These are phyloP conservation scores for Dermatophagoides farinae DNA, from an alignment of 1,140 invertebrate species.

Conservation along the genomic window DNA sequence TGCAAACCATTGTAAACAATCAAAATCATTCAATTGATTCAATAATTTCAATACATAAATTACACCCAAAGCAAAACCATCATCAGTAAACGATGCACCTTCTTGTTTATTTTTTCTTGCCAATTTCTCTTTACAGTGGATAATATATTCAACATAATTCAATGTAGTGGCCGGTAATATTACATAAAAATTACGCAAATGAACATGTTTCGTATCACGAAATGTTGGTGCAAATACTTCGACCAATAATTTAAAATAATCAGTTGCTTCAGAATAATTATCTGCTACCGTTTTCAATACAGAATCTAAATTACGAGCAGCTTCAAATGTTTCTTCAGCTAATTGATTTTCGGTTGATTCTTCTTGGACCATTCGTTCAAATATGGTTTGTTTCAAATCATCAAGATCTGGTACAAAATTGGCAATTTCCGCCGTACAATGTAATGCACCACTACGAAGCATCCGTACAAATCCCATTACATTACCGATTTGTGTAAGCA, in stretches of 20 bases:
- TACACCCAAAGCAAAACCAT: conserved; percentile 91
- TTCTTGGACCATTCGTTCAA: conserved; percentile 32
- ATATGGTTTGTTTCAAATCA: conserved; percentile 33
- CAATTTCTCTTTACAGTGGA: conserved; percentile 78
- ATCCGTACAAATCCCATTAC: conserved; percentile 87
- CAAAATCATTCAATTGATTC: conserved; percentile 51
- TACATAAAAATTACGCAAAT: conserved; percentile 78
- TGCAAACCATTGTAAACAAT: conserved; percentile 87
- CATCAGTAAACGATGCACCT: conserved; percentile 79
- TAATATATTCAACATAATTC: conserved; percentile 82
- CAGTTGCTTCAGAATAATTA: conserved; percentile 76
- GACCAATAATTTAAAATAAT: conserved; percentile 84
- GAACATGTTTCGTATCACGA: conserved; percentile 47
- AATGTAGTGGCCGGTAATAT: conserved; percentile 82
- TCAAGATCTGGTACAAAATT: conserved; percentile 70
- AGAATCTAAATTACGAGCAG: conserved; percentile 48
- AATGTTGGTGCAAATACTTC: conserved; percentile 79
- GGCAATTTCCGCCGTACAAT: conserved; percentile 72
- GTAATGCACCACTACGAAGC: conserved; percentile 74
- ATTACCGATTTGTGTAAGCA: conserved; percentile 89
- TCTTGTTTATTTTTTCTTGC: conserved; percentile 48
- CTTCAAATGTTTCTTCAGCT: conserved; percentile 37
- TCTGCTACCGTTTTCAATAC: conserved; percentile 53
- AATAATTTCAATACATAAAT: conserved; percentile 45
- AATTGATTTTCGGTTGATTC: conserved; percentile 32